Evolutionary conservation across 2,113 vertebrate genomes (phyloP).

Genomic region (Tauraco erythrolophus): DNA sequence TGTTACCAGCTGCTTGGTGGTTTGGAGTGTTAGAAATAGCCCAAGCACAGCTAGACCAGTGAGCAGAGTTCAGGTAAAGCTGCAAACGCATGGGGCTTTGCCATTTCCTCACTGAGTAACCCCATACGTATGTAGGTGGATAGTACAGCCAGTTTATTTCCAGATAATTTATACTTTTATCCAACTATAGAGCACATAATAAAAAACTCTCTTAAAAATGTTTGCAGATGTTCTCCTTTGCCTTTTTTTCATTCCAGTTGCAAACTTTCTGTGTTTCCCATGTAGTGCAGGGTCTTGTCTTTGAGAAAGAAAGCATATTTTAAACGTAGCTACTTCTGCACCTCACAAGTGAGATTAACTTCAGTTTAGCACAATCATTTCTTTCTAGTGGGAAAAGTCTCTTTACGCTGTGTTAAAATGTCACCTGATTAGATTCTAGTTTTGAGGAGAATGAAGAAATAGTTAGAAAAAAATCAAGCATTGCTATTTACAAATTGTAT

Average conservation of each 20-base stretch:
- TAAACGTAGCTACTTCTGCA: neutral
- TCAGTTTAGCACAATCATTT: neutral
- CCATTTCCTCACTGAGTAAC: neutral
- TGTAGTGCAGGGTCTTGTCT: neutral
- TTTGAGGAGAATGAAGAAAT: neutral
- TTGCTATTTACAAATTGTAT: constrained; percentile 1
- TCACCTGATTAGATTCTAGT: neutral
- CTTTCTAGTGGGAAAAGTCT: neutral
- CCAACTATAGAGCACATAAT: neutral
- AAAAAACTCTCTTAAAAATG: neutral
- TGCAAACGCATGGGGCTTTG: neutral
- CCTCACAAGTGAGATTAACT: neutral
- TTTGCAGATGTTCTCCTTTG: constrained; percentile 20
- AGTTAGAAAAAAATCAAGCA: neutral
- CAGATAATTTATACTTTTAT: constrained; percentile 29
- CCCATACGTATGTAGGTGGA: neutral
- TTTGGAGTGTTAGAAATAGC: neutral
- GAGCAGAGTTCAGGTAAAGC: constrained; percentile 3
- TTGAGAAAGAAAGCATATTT: neutral
- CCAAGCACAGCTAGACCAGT: neutral
- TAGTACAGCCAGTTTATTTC: neutral
- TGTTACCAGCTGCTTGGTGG: constrained; percentile 47
- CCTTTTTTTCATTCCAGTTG: neutral
- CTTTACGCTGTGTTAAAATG: neutral
- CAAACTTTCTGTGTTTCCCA: neutral